These are phyloP conservation scores for Solenodon paradoxus DNA, from an alignment of 2,113 vertebrate species.

Conservation along the genomic window DNA sequence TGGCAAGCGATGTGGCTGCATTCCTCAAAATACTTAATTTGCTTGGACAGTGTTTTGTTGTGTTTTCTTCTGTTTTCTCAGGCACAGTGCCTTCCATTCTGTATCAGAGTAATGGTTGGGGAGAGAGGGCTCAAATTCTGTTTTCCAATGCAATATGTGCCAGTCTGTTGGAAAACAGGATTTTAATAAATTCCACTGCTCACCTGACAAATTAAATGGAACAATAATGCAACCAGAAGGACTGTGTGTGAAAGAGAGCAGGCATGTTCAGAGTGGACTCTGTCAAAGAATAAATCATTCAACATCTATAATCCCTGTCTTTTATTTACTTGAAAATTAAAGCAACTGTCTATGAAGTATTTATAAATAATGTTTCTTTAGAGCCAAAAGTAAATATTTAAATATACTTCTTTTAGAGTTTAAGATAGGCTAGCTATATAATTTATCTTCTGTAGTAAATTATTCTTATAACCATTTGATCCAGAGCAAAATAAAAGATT, in stretches of 20 bases:
- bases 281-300: background rate
- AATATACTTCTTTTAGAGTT: background rate
- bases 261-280: background rate
- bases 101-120: background rate
- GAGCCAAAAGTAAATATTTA: constrained; percentile 12
- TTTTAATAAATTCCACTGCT: constrained; percentile 18
- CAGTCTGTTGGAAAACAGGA: background rate
- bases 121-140: constrained; percentile 1
- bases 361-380: constrained; percentile 1
- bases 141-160: constrained; percentile 43
- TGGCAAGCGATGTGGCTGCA: background rate
- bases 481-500: background rate
- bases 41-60: constrained; percentile 28
- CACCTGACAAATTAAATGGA: background rate
- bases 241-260: background rate
- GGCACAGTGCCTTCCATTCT: constrained; percentile 25
- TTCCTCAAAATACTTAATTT: constrained; percentile 49
- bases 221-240: background rate
- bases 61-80: constrained; percentile 39
- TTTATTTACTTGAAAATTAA: constrained; percentile 10
- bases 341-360: background rate
- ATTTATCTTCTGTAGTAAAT: background rate
- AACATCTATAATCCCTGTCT: background rate
- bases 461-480: background rate
- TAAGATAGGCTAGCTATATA: background rate